Percentiles rank a stretch among this genome's conserved stretches.
Conservation (phyloP, 1,140 invertebrate species). For the Cotesia glomerata region DNA sequence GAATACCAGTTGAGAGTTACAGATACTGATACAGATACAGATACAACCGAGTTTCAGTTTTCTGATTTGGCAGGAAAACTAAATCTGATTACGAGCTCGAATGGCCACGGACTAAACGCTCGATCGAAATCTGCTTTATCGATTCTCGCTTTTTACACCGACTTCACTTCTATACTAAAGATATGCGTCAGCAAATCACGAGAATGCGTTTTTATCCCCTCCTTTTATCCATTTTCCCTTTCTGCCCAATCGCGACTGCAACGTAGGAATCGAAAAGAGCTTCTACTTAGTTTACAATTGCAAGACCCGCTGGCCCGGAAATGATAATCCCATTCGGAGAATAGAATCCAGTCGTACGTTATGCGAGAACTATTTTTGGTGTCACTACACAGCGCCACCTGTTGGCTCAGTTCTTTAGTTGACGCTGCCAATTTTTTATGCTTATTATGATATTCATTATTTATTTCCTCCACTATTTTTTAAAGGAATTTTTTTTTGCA, state of each 20-base stretch:
- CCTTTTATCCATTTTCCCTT: too few species aligned
- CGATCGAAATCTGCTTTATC: not conserved
- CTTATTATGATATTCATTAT: not conserved
- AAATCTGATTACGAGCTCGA: slow-evolving; percentile 23
- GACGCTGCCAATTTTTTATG: slow-evolving; percentile 19
- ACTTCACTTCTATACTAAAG: too few species aligned
- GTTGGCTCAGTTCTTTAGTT: slow-evolving; percentile 29
- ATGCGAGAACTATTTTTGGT: slow-evolving; percentile 3
- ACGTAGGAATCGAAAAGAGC: too few species aligned
- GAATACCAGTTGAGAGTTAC: not conserved
- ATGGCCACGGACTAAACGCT: not conserved
- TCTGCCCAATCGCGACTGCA: too few species aligned
- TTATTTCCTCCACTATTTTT: too few species aligned
- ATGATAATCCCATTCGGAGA: not conserved
- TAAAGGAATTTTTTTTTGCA: too few species aligned
- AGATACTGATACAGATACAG: too few species aligned
- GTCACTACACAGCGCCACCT: slow-evolving; percentile 29
- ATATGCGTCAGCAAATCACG: too few species aligned
- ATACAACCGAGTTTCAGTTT: too few species aligned
- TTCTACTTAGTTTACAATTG: too few species aligned
- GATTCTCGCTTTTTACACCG: not conserved
- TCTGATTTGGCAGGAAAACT: slow-evolving; percentile 21
- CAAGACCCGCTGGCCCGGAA: not conserved
- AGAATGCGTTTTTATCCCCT: too few species aligned
- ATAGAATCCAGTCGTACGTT: not conserved